A percentile compares a stretch with the other conserved stretches of the same genome.
These are phyloP conservation scores for Pherbina coryleti DNA, from an alignment of 2,888 invertebrate species.

Conservation along the genomic window DNA sequence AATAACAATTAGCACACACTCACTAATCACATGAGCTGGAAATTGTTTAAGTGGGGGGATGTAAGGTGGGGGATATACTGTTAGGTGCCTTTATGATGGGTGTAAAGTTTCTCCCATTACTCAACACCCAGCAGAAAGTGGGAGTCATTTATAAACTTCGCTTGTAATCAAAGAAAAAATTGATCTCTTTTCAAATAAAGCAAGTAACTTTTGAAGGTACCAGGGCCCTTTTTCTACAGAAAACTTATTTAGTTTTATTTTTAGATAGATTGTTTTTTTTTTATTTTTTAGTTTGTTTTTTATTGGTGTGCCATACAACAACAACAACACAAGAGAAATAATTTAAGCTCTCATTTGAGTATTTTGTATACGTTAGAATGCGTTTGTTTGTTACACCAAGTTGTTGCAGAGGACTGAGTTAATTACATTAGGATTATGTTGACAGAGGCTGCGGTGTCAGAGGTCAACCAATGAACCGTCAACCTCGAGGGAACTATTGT, in stretches of 20 bases:
- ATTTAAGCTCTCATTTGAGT: too few species aligned
- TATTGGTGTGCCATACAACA: too few species aligned
- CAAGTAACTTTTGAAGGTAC: neutral
- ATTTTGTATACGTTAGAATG: neutral
- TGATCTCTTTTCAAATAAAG: too few species aligned
- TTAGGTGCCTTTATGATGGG: neutral
- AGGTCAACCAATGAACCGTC: neutral
- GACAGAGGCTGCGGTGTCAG: constrained; percentile 6
- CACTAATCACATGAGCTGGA: constrained; percentile 1
- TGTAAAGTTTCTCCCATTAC: too few species aligned
- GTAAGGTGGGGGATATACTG: neutral
- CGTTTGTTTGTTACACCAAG: neutral
- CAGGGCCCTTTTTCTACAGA: neutral
- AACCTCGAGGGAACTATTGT: neutral
- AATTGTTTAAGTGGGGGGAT: neutral
- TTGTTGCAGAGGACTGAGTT: neutral
- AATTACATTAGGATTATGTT: constrained; percentile 33
- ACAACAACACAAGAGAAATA: too few species aligned
- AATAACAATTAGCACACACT: constrained; percentile 13
- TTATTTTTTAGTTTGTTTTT: too few species aligned
- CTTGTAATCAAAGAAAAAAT: too few species aligned
- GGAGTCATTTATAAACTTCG: too few species aligned
- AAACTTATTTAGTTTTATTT: neutral
- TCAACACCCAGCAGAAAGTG: too few species aligned
- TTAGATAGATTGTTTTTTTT: too few species aligned